These are phyloP conservation scores for Melopsittacus undulatus DNA, from an alignment of 2,797 vertebrate genomes.

Conservation along the genomic window DNA sequence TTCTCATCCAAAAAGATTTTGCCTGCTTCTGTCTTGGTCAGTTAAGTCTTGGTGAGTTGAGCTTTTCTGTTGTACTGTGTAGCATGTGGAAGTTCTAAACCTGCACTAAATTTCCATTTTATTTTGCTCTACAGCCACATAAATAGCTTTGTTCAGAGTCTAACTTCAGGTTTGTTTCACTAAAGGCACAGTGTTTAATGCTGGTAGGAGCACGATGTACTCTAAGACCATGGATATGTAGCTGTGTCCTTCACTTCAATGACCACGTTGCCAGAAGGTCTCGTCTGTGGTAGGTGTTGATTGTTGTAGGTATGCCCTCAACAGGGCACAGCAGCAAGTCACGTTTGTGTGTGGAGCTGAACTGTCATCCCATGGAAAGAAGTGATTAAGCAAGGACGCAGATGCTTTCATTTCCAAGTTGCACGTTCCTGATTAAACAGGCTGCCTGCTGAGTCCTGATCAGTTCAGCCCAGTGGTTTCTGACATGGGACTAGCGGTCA, in stretches of 20 bases:
- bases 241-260: not conserved
- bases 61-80: not conserved
- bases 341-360: not conserved
- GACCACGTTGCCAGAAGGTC: not conserved
- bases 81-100: not conserved
- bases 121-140: not conserved
- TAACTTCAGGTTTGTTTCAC: not conserved
- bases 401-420: not conserved
- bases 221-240: accelerated
- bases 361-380: not conserved
- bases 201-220: not conserved
- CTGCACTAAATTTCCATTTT: not conserved
- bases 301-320: not conserved
- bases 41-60: not conserved
- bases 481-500: not conserved
- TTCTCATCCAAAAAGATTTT: not conserved
- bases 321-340: not conserved
- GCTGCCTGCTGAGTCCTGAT: not conserved
- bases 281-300: not conserved
- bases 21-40: not conserved
- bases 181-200: not conserved
- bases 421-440: not conserved
- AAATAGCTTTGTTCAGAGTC: not conserved
- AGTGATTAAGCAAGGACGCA: not conserved
- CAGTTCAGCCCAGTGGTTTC: not conserved